These are phyloP conservation scores for Mormyrops boulengeri DNA, from an alignment of 2,797 vertebrate species.

Conservation along the genomic window DNA sequence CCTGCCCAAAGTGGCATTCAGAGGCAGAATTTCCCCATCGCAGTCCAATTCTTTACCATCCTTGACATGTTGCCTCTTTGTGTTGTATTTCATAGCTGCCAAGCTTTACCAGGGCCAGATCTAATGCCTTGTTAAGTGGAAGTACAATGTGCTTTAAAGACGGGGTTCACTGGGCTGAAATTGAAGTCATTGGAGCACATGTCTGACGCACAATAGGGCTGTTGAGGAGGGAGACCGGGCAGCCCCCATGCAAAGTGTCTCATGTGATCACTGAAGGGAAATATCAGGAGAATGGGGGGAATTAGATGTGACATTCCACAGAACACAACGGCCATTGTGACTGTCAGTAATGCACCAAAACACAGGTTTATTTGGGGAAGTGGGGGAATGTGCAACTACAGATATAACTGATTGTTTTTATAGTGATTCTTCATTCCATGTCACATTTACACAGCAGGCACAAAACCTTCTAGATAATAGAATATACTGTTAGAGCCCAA, in stretches of 20 bases:
- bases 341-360: background rate
- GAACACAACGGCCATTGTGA: background rate
- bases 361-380: background rate
- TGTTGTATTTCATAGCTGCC: constrained; percentile 49
- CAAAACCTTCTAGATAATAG: background rate
- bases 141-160: constrained; percentile 46
- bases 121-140: constrained; percentile 50
- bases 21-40: background rate
- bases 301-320: background rate
- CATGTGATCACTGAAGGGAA: constrained; percentile 12
- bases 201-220: background rate
- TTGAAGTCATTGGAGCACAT: constrained; percentile 20
- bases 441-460: background rate
- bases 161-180: constrained; percentile 27
- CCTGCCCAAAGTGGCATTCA: background rate
- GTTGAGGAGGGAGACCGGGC: background rate
- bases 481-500: background rate
- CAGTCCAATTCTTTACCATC: background rate
- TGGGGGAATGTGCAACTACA: background rate
- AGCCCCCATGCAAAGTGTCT: background rate
- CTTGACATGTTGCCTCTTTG: constrained; percentile 25
- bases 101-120: constrained; percentile 58
- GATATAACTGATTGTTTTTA: background rate
- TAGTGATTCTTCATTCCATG: background rate
- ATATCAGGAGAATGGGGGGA: constrained; percentile 2